Base-by-base conservation (phyloP, 2,113 vertebrate species). In the Odocoileus virginianus region DNA sequence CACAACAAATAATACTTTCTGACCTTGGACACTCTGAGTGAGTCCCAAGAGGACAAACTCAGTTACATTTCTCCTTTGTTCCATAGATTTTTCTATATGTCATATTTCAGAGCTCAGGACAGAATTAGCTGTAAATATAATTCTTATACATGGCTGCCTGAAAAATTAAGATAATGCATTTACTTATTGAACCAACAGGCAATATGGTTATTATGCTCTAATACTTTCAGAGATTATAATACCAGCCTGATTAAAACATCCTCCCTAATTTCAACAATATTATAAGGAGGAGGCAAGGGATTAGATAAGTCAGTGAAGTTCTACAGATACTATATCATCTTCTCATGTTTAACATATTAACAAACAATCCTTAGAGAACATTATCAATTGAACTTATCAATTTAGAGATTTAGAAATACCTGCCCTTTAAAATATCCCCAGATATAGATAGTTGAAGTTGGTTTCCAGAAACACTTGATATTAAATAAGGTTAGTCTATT, bases 31-130 rank as follows among this genome's bases (percentile, higher is more conserved):
- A 45, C 93, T 97, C 85, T 97, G 94, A 13, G 93, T 97, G 52
- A 98, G 97, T 13, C 98, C 97, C 58, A 98, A 55, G 27, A 98
- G 54, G 52, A 98, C 23, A 94, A 98, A 98, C 16, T 98, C 97
- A 43, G 96, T 98, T 15, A 98, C 97, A 79, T 98, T 98, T 16
- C 55, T 97, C 16, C 60, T 89, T 21, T 91, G 89, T 71, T 86
- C 82, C 96, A 97, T 98, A 15, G 27, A 14, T 91, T 7, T 36
- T 85, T 91, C 55, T 43, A 5, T n/a, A 15, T 11, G 7, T 55
- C 36, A 81, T 78, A 78, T 54, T 36, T 82, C 40, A 95, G 3
- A 47, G 4, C 13, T 76, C 12, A 88, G n/a, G 40, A 30, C 10
- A 81, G 40, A 74, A 71, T 71, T 54, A 84, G 19, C 84, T 81